Evolutionary conservation across 1,140 invertebrate species (phyloP), one percentile per base, ranked within the genome.

Genomic region (Diabrotica undecimpunctata): DNA sequence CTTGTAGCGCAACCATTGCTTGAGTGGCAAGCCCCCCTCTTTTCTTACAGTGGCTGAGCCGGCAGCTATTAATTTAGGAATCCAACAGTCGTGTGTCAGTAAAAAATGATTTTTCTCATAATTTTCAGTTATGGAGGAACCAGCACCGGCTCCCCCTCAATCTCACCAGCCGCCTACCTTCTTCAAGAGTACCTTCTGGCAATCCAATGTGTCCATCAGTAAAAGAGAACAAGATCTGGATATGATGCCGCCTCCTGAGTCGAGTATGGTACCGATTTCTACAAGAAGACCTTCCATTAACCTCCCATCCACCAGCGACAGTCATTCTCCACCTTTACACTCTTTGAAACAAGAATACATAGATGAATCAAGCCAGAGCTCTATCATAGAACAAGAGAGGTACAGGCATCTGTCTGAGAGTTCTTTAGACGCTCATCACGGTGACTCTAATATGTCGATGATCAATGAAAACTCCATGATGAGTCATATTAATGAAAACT

Each of bases 291-390:
- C 85, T 35, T 86, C 85, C 11, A 70, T 82, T 55, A 78, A 80
- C 73, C 58, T 74, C 35, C 69, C 74, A 10, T 73, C 71, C 2
- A 66, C 72, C 0, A 72, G 67, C 58, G 73, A 75, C 12, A 56
- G 61, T 7, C 68, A 72, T 57, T 82, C 81, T 67, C 83, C 81
- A 38, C 81, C 67, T 55, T 71, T 81, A 54, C 79, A 76, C 62
- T 13, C 66, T 7, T 77, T 91, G 13, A 91, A 91, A 74, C 88
- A 87, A 50, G 89, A 91, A 77, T 79, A 86, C 3, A 74, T 86
- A 2, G 89, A 91, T 72, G 89, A 91, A 64, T 86, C 83, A 64
- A 89, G 86, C 67, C 86, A 89, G 59, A 83, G 81, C 63, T 85
- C 83, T 54, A 77, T 86, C 36, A 66, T 81, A 7, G 80, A 80